Evolutionary conservation across 2,113 vertebrate species (phyloP).

Genomic region (Sigmodon hispidus): DNA sequence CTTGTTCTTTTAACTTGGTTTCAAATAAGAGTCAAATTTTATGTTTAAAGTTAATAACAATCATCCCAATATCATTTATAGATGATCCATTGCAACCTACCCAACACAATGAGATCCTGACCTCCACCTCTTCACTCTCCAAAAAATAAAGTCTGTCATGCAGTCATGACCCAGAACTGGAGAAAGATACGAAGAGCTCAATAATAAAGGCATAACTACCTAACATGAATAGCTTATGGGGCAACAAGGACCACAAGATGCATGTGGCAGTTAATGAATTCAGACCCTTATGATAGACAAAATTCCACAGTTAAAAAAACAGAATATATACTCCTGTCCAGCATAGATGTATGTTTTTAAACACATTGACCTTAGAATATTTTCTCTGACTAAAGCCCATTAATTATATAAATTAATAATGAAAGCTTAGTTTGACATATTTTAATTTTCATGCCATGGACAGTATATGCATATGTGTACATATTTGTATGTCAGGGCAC

Average conservation of each 20-base stretch:
- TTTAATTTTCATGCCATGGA: background rate
- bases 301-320: background rate
- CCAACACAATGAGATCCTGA: background rate
- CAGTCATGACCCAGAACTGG: background rate
- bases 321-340: background rate
- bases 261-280: background rate
- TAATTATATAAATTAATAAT: slow-evolving; percentile 22
- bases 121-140: background rate
- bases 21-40: background rate
- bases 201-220: background rate
- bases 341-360: background rate
- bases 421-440: background rate
- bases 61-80: background rate
- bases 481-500: background rate
- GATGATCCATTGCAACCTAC: background rate
- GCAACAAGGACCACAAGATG: background rate
- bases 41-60: slow-evolving; percentile 31
- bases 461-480: background rate
- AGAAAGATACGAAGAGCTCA: background rate
- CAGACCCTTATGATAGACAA: background rate
- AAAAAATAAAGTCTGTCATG: background rate
- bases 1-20: background rate
- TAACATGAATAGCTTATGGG: background rate
- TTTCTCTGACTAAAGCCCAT: background rate
- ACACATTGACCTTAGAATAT: background rate